These are phyloP conservation scores for Synaphobranchus kaupii DNA, from an alignment of 2,797 vertebrate species.

Conservation along the genomic window DNA sequence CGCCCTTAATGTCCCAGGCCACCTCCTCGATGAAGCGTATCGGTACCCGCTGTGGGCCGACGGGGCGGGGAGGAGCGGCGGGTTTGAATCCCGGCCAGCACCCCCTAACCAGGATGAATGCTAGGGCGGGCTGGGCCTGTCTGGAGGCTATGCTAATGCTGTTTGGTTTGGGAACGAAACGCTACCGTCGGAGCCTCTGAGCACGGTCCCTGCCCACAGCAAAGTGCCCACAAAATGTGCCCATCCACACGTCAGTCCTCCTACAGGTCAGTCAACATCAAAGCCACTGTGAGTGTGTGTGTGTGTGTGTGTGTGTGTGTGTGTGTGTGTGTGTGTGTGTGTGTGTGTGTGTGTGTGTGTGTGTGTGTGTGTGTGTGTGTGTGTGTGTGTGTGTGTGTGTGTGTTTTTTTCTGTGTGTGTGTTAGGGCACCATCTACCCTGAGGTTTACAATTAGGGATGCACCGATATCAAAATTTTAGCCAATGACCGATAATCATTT, in stretches of 20 bases:
- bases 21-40: neutral
- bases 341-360: no score
- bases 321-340: neutral
- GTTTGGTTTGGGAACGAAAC: conserved; percentile 45
- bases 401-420: conserved; percentile 14
- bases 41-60: neutral
- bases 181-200: conserved; percentile 26
- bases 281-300: conserved; percentile 15
- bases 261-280: neutral
- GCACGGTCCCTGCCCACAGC: conserved; percentile 52
- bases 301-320: conserved; percentile 4
- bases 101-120: neutral
- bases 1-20: neutral
- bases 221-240: conserved; percentile 47
- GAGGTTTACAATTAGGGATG: no score
- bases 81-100: neutral
- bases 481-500: no score
- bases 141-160: conserved; percentile 51
- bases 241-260: neutral
- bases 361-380: conserved; percentile 12
- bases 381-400: conserved; percentile 4
- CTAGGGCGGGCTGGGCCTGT: conserved; percentile 35
- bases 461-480: no score
- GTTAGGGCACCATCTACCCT: no score
- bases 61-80: neutral